Base-by-base conservation (phyloP, 2,797 vertebrate species). In the Pseudomugil tenellus region DNA sequence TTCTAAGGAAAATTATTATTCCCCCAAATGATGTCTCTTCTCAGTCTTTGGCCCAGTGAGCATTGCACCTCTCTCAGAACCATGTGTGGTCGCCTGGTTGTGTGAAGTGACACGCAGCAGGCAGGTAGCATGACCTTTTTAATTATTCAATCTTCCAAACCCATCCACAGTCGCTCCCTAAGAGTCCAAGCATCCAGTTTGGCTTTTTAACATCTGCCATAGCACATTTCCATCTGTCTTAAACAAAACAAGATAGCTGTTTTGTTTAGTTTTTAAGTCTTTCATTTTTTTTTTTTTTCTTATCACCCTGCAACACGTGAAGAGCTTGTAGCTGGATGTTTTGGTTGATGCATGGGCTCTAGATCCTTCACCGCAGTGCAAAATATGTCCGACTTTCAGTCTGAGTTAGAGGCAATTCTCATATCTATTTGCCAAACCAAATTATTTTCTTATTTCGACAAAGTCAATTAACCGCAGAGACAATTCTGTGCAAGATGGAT, bases 101-200 rank as follows among this genome's bases (percentile, higher is more conserved):
- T 83, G 76, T 74, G 76, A 70, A 72, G 70, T 7, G 71, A 78
- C 77, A 76, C 88, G 26, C 89, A 87, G 91, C 89, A 68, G 87
- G 91, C 85, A 86, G 89, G 89, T 89, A 87, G 81, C 79, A 73
- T 94, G 93, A 93, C 93, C 93, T 94, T 94, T 94, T 93, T 84
- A 93, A 94, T 94, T 91, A 94, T 94, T 94, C 87, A 94, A 61
- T 81, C 87, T 66, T 81, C 81, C 80, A 87, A 87, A 89, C 84
- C 74, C 85, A 81, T 85, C 82, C 77, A 60, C 76, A 57, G 78
- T 71, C 34, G 28, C 70, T 66, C 66, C 60, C 61, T 48, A 39
- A 57, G 53, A 48, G 1, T 76, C 57, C 67, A 25, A 53, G 59
- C 68, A 66, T 85, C 58, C 66, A 53, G 34, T 83, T 76, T 69